Base-by-base conservation (phyloP, 2,888 invertebrate genomes). In the Diaprepes abbreviatus region DNA sequence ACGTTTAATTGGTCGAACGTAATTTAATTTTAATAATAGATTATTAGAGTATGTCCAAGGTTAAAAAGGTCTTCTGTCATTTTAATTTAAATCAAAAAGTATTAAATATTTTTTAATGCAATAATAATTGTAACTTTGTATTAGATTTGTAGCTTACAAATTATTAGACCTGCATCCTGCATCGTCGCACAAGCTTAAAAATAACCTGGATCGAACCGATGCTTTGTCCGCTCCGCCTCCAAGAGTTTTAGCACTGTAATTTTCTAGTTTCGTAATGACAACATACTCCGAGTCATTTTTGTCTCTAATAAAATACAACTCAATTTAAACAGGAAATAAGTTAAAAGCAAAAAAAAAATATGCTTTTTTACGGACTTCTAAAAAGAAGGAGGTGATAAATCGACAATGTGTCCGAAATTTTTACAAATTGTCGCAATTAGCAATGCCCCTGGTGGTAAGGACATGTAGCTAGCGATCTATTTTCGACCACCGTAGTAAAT, bases 21-120 rank as follows among this genome's bases (percentile, higher is more conserved):
- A 45, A 45, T 45, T 12, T 12, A 24, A 9, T 21, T 21, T 21
- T 43, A 38, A 57, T 57, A 19, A 35, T 19, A n/a, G 24, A 4
- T 58, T 28, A 58, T 58, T 58, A 40, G 17, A 16, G n/a, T 24
- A 31, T 6, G 14, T 16, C 17, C 58, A 58, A 58, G 58, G 58
- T 40, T 43, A 58, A 58, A 38, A 7, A 43, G 43, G 31, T 16
- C 14, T 28, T 28, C 3, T 1, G 24, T 21, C 19, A 1, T n/a
- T 43, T 4, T 19, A n/a, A 28, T 5, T 24, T 12, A 24, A 24
- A 45, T 24, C 24, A 7, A 50, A 28, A 28, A 28, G 1, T 28
- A 28, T 28, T 16, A 7, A 14, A 9, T 4, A 50, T 28, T 6
- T 12, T 35, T 28, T 28, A 50, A 50, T 28, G 28, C 14, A 14